Conservation (phyloP, 1,140 invertebrate species). For the Coboldia fuscipes region DNA sequence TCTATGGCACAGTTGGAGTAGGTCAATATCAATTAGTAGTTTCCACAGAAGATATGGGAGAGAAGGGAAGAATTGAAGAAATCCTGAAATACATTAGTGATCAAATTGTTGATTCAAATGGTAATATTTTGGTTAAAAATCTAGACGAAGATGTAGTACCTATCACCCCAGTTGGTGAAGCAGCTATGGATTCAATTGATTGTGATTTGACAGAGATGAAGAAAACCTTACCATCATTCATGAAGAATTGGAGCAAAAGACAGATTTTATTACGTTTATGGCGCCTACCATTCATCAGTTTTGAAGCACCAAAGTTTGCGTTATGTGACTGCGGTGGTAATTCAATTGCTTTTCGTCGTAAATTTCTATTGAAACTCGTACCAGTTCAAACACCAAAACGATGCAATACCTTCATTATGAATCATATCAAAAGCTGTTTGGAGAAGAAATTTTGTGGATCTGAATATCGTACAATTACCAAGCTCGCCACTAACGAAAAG, state of each 20-base stretch:
- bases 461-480: no score
- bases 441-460: no score
- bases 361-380: background rate
- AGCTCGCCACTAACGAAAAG: no score
- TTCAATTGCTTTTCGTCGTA: background rate
- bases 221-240: background rate
- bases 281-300: background rate
- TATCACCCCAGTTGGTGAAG: background rate
- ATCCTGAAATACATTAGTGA: background rate
- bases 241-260: background rate
- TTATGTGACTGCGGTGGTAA: background rate
- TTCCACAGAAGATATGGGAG: background rate
- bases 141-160: background rate
- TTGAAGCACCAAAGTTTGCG: background rate
- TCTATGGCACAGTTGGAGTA: background rate
- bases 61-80: background rate
- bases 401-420: background rate
- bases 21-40: background rate
- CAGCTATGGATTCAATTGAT: background rate
- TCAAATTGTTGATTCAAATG: background rate
- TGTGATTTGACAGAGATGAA: background rate
- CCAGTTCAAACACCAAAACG: background rate
- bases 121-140: background rate
- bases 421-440: no score
- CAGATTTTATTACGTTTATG: background rate